Percentiles rank a stretch among this genome's conserved stretches.
These are phyloP conservation scores for Hormiphora californensis DNA, from an alignment of 37 sponge, comb jelly and placozoan genomes.

Conservation along the genomic window DNA sequence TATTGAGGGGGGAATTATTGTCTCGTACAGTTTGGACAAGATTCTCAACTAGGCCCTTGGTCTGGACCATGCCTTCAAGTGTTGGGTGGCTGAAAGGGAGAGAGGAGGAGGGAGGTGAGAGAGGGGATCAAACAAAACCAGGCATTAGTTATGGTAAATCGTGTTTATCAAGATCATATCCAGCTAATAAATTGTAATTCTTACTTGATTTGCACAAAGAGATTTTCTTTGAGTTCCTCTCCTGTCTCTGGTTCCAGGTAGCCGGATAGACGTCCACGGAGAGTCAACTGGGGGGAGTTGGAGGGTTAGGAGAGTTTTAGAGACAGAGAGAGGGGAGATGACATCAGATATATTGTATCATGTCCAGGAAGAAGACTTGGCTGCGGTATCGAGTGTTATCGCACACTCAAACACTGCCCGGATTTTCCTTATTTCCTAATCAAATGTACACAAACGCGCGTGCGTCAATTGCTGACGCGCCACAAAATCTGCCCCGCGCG, in stretches of 20 bases:
- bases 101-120: no score
- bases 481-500: not conserved
- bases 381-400: no score
- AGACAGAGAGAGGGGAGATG: no score
- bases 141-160: not conserved
- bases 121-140: not conserved
- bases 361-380: no score
- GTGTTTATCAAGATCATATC: no score
- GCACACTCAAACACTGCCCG: no score
- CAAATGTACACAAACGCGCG: no score
- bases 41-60: not conserved
- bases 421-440: no score
- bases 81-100: constrained; percentile 34
- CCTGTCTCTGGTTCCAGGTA: constrained; percentile 12
- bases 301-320: no score
- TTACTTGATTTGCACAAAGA: constrained; percentile 20
- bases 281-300: not conserved
- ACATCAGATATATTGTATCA: no score
- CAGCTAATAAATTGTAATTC: not conserved
- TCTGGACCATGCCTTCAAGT: constrained; percentile 11
- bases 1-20: no score
- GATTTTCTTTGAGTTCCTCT: not conserved
- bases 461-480: no score
- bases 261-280: not conserved
- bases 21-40: constrained; percentile 10